These are phyloP conservation scores for Pachyuromys duprasi DNA, from an alignment of 2,797 vertebrate genomes.

Conservation along the genomic window DNA sequence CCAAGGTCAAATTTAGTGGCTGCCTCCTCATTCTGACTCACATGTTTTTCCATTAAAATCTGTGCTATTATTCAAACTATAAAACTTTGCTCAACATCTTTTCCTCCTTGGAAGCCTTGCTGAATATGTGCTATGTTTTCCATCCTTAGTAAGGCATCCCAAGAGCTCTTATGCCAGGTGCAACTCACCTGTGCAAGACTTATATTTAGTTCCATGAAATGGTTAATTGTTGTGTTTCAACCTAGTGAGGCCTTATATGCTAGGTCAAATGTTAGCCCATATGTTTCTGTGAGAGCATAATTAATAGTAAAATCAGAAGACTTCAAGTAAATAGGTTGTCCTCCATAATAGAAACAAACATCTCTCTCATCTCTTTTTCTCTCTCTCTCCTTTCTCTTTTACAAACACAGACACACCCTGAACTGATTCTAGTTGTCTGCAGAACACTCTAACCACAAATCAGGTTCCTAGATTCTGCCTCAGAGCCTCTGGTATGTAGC, in stretches of 20 bases:
- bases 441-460: neutral
- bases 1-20: neutral
- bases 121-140: neutral
- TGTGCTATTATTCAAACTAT: neutral
- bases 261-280: neutral
- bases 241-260: neutral
- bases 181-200: neutral
- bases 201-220: neutral
- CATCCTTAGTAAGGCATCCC: neutral
- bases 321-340: neutral
- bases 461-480: neutral
- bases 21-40: neutral
- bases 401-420: neutral
- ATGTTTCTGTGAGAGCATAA: neutral
- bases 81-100: neutral
- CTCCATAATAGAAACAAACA: neutral
- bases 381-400: too few species aligned
- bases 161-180: neutral
- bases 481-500: neutral
- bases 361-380: neutral
- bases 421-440: neutral
- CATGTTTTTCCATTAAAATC: neutral
- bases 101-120: neutral
- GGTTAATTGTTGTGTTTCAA: neutral
- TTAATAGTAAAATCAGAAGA: neutral